A percentile compares a stretch with the other conserved stretches of the same genome.
These are phyloP conservation scores for Catamblyrhynchus diadema DNA, from an alignment of 2,797 vertebrate genomes.

Conservation along the genomic window DNA sequence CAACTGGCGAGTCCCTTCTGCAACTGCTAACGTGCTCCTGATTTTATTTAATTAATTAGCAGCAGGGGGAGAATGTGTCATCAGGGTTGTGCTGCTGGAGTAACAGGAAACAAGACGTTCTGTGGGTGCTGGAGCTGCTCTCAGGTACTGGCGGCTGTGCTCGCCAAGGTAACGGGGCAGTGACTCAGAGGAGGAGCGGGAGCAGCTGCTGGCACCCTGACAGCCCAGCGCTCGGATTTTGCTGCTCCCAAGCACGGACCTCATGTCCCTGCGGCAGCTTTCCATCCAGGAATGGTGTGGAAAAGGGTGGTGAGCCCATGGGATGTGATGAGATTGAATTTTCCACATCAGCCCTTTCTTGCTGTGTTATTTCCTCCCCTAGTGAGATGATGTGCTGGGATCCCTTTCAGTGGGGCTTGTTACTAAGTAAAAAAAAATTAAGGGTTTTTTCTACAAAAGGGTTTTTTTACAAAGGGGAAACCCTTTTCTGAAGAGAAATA, in stretches of 20 bases:
- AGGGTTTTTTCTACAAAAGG: background rate
- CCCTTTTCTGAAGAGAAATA: background rate
- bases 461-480: background rate
- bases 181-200: background rate
- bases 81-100: background rate
- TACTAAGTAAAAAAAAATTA: accelerated
- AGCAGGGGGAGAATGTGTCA: background rate
- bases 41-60: slow-evolving; percentile 10
- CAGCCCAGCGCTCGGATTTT: accelerated
- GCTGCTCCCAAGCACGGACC: background rate
- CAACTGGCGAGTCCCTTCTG: background rate
- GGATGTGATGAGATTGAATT: background rate
- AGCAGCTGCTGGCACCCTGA: background rate
- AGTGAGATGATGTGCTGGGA: accelerated
- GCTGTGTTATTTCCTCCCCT: accelerated
- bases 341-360: background rate
- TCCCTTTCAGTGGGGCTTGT: background rate
- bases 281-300: background rate
- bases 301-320: accelerated
- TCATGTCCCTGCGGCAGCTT: accelerated
- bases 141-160: accelerated
- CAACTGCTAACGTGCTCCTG: background rate
- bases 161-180: background rate
- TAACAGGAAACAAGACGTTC: background rate
- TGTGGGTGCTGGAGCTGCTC: background rate